Conservation (phyloP, 2,888 invertebrate species). For the Ormyrus labotus region DNA sequence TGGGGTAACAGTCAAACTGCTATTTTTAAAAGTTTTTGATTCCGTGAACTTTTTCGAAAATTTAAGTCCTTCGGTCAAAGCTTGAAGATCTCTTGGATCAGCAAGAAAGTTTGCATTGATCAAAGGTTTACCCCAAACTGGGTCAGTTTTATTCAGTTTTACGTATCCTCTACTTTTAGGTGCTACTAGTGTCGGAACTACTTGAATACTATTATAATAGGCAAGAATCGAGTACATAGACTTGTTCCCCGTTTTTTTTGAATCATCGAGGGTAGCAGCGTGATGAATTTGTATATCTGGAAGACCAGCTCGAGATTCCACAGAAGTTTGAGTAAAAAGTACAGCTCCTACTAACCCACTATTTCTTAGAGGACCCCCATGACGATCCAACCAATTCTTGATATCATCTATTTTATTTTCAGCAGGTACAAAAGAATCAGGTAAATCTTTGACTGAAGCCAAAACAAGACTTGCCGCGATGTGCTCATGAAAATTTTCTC, state of each 20-base stretch:
- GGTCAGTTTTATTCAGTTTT: conserved; percentile 80
- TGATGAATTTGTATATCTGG: conserved; percentile 80
- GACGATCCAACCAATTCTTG: conserved; percentile 57
- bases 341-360: conserved; percentile 80
- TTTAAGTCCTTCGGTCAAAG: conserved; percentile 78
- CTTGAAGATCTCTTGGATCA: conserved; percentile 78
- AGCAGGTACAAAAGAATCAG: conserved; percentile 62
- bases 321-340: conserved; percentile 79
- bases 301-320: conserved; percentile 73
- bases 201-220: conserved; percentile 64
- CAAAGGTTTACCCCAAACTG: conserved; percentile 81
- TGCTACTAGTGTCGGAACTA: conserved; percentile 78
- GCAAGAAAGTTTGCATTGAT: conserved; percentile 84
- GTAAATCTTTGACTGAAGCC: conserved; percentile 64
- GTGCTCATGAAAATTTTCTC: conserved; percentile 82
- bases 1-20: conserved; percentile 77
- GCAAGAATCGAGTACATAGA: conserved; percentile 71
- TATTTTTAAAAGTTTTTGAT: conserved; percentile 78
- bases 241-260: conserved; percentile 75
- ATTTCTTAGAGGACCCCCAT: conserved; percentile 78
- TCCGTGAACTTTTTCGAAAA: conserved; percentile 77
- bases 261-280: conserved; percentile 70
- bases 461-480: conserved; percentile 72
- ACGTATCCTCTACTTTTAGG: conserved; percentile 81
- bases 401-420: conserved; percentile 65